phyloP scores from a whole-genome alignment of 53 echinoderm and acorn worm species.

The Antedon mediterranea region DNA sequence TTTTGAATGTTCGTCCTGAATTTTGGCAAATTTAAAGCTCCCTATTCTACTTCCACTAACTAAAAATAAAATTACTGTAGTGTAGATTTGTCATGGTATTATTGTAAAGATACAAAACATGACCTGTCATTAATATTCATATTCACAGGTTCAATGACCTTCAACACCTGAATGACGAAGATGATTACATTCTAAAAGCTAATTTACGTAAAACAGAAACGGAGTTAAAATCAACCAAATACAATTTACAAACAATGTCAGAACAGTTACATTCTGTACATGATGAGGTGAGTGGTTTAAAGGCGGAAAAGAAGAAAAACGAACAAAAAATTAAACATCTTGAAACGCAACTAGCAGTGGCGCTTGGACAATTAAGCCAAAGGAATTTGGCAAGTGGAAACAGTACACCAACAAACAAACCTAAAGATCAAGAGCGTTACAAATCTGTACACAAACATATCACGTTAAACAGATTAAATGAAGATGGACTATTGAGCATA shows the following conservation, averaged over 20 bases:
- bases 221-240: conserved; percentile 37
- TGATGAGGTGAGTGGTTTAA: conserved; percentile 22
- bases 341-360: conserved; percentile 51
- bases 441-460: conserved; percentile 24
- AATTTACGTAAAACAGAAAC: conserved; percentile 61
- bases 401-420: background rate
- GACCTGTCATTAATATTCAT: too few species aligned
- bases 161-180: conserved; percentile 13
- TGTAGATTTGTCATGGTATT: too few species aligned
- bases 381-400: background rate
- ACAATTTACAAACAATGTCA: conserved; percentile 9
- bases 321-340: conserved; percentile 75
- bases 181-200: conserved; percentile 78
- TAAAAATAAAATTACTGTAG: too few species aligned
- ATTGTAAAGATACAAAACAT: too few species aligned
- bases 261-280: conserved; percentile 11
- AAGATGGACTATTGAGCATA: conserved; percentile 39
- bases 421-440: conserved; percentile 7
- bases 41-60: too few species aligned
- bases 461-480: conserved; percentile 24
- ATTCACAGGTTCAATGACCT: background rate
- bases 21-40: too few species aligned
- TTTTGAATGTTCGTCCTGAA: too few species aligned
- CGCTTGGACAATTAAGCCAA: conserved; percentile 30
- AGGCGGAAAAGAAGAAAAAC: conserved; percentile 29